Evolutionary conservation across 2,888 invertebrate genomes (phyloP).

Genomic region (Polydrusus cervinus): DNA sequence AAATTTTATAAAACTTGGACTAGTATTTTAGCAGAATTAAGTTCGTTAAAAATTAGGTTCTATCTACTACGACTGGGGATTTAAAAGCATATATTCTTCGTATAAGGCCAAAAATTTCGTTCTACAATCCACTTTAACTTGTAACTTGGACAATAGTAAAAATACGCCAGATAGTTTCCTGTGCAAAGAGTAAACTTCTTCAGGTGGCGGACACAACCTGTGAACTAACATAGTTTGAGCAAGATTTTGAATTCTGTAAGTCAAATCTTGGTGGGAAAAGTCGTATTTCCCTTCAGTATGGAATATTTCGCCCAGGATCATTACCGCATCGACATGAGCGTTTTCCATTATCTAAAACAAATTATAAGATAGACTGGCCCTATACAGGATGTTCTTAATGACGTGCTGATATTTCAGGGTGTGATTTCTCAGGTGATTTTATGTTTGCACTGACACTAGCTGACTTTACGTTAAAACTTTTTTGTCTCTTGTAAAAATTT

Average conservation of each 20-base stretch:
- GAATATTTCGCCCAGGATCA: conserved; percentile 98
- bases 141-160: conserved; percentile 90
- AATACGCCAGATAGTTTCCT: conserved; percentile 97
- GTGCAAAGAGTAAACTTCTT: conserved; percentile 98
- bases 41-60: background rate
- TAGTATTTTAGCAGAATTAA: conserved; percentile 1
- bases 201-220: conserved; percentile 96
- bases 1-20: background rate
- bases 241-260: conserved; percentile 84
- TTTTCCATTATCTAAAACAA: conserved; percentile 85
- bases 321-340: conserved; percentile 96
- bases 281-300: conserved; percentile 85
- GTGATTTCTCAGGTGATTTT: too few relatives aligned
- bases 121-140: conserved; percentile 86
- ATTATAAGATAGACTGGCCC: too few relatives aligned
- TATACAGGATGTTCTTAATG: too few relatives aligned
- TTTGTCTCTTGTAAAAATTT: too few relatives aligned
- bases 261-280: conserved; percentile 91
- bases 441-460: too few relatives aligned
- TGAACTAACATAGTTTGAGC: conserved; percentile 96
- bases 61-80: background rate
- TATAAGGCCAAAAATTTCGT: conserved; percentile 89
- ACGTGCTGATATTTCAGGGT: too few relatives aligned
- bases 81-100: conserved; percentile 73
- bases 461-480: too few relatives aligned